Conservation (phyloP, 2,113 vertebrate species). For the Monopterus albus region DNA sequence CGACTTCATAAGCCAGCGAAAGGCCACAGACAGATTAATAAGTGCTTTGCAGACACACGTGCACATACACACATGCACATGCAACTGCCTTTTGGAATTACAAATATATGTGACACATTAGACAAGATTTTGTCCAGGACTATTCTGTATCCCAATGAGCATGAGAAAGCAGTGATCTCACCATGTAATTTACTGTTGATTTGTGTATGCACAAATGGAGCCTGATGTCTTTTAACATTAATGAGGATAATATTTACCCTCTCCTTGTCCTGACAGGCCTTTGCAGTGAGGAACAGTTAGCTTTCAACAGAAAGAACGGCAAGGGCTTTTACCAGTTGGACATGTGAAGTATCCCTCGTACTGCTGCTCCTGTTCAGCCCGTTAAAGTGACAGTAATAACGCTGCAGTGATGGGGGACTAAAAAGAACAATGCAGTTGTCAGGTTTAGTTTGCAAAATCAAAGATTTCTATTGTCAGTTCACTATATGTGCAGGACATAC, state of each 20-base stretch:
- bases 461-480: no score
- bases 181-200: constrained; percentile 76
- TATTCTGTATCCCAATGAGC: constrained; percentile 71
- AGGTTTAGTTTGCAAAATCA: not conserved
- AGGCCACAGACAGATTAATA: constrained; percentile 83
- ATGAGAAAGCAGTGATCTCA: constrained; percentile 70
- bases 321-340: constrained; percentile 21
- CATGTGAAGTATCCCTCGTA: constrained; percentile 1
- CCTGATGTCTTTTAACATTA: constrained; percentile 68
- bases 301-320: constrained; percentile 24
- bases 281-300: constrained; percentile 38
- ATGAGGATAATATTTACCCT: constrained; percentile 65
- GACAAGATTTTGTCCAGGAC: constrained; percentile 63
- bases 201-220: constrained; percentile 74
- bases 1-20: constrained; percentile 79
- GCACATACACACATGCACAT: constrained; percentile 35
- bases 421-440: constrained; percentile 41
- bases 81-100: constrained; percentile 71
- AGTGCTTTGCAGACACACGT: constrained; percentile 66
- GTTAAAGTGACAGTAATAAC: constrained; percentile 35
- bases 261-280: constrained; percentile 51
- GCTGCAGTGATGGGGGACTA: not conserved
- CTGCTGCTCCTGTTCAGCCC: constrained; percentile 13
- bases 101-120: constrained; percentile 78
- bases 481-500: no score